Base-by-base conservation (phyloP, 2,888 invertebrate genomes). In the Ophioninae sp. region DNA sequence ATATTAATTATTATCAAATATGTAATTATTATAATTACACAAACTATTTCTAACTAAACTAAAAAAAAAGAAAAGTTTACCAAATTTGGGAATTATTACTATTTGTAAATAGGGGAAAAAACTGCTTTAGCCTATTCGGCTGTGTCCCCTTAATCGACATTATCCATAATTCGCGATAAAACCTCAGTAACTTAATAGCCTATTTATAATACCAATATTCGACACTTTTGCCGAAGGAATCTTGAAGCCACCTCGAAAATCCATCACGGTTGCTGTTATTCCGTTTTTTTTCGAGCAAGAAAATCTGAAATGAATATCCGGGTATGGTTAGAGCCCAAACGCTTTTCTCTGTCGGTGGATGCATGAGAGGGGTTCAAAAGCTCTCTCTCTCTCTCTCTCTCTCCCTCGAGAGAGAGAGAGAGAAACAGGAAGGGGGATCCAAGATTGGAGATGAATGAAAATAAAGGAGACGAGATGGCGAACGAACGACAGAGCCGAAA, bases 381-480 rank as follows among this genome's bases (percentile, higher is more conserved):
- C 5, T 20, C 30, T 30, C 30, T 30, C 30, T 3, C 30, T 30
- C 30, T 30, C 30, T 30, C 30, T 30, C 30, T 30, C 30, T 30
- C 30, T 30, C 30, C 3, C 30, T 30, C 30, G 23, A 65, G 13
- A 65, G 65, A 64, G 22, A 63, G 30, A 30, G 68, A 6, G 44
- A 22, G 22, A 51, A 22, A 6, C 1, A 22, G 39, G 39, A 30
- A 44, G 44, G 30, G 51, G 22, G 76, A 41, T 23, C 17, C 17
- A 65, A 69, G 73, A 71, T 44, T 23, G 68, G 79, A 71, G 73
- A 77, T 89, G 89, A 90, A 87, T 85, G 85, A 81, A 79, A 84
- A 87, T 86, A 86, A 86, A 86, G 84, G 76, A 84, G 85, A 82
- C 74, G 63, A 74, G 68, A 82, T 72, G 84, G 74, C 63, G 68